A percentile compares a stretch with the other conserved stretches of the same genome.
Evolutionary conservation across 64 coral and sea anemone species (phyloP).

Genomic region (Montipora capricornis): DNA sequence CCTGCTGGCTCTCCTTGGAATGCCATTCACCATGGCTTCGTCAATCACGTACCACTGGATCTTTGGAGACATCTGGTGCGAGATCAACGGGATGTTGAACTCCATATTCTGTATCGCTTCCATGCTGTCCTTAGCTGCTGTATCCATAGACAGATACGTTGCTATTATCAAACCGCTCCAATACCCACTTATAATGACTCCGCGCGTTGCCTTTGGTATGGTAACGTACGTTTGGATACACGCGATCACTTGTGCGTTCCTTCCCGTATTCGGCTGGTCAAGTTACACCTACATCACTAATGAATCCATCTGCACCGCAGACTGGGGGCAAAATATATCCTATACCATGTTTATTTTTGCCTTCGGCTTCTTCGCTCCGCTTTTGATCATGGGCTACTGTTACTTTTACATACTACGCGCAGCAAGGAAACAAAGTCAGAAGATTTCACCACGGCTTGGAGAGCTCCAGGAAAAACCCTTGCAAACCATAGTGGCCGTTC

Average conservation of each 20-base stretch:
- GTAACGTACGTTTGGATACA: conserved; percentile 79
- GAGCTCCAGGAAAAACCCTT: conserved; percentile 48
- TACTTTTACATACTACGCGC: conserved; percentile 85
- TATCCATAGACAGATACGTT: conserved; percentile 83
- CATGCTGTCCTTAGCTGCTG: conserved; percentile 80
- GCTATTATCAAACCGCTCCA: conserved; percentile 91
- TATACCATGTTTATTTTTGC: conserved; percentile 87
- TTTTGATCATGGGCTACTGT: conserved; percentile 78
- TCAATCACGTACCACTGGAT: conserved; percentile 82
- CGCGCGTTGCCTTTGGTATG: conserved; percentile 49
- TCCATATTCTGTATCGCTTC: conserved; percentile 83
- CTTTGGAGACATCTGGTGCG: conserved; percentile 70
- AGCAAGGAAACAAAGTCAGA: conserved; percentile 56
- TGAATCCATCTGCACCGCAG: conserved; percentile 89
- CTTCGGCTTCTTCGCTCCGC: conserved; percentile 70
- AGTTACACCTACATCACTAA: conserved; percentile 82
- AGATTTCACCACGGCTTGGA: conserved; percentile 59
- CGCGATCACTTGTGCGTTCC: conserved; percentile 64
- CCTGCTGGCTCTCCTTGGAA: conserved; percentile 73
- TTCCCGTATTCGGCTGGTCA: conserved; percentile 87
- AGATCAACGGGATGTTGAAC: conserved; percentile 84
- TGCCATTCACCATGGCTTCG: conserved; percentile 86
- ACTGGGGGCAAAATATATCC: conserved; percentile 79
- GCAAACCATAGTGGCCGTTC: conserved; percentile 36
- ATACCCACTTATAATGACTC: conserved; percentile 89